Base-by-base conservation (phyloP, 1,140 invertebrate genomes). In the Oryzaephilus surinamensis region DNA sequence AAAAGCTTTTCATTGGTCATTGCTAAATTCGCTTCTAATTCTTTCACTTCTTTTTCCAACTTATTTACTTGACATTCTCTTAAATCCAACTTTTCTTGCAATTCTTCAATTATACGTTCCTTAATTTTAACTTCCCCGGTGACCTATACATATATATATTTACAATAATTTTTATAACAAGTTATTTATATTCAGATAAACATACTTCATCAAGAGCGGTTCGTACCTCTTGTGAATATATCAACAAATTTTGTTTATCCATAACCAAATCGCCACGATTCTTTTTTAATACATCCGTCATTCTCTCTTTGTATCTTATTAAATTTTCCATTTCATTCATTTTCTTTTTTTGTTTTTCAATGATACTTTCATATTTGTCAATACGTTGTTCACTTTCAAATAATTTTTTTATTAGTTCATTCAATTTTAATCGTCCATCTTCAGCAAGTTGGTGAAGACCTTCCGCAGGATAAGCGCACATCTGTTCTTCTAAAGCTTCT, bases 251-350 rank as follows among this genome's bases (percentile, higher is more conserved):
- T 8, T 12, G n/a, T 18, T 20, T 21, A 18, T 28, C 19, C 14
- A 30, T 38, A 19, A 20, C 14, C 3, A 28, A 28, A 23, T 38
- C 30, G 10, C 23, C 27, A 14, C 30, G 29, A 28, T 30, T 27
- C 27, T 30, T 6, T 31, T 38, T 28, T 15, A 38, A 29, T 10
- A 19, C 36, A 12, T 21, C 33, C 7, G 33, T 26, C 12, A 36
- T n/a, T 26, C 28, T 24, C 11, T 21, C 33, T 10, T 36, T 21
- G 17, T 21, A 21, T 16, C 28, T 36, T 7, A 36, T 21, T 8
- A 26, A 36, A 26, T 16, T 24, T 26, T 36, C 23, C 33, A 36
- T 36, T 11, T 36, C 28, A 20, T 8, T 36, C 4, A 36, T 26
- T 12, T 36, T 21, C 15, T 36, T 26, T 13, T 10, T 36, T 14